phyloP scores from a whole-genome alignment of 2,888 invertebrate genomes.

The Meliscaeva auricollis region DNA sequence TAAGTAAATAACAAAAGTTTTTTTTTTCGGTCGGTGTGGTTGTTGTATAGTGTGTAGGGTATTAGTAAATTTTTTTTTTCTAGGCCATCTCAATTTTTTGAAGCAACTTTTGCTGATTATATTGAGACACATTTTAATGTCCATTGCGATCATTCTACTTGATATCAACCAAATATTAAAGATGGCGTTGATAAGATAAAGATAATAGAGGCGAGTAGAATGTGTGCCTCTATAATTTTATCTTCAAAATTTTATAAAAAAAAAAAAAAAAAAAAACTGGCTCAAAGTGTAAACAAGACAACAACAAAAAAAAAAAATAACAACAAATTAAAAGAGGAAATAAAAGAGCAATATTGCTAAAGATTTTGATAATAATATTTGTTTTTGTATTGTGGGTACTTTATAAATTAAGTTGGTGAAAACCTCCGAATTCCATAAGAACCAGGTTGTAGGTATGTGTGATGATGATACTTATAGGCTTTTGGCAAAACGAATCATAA shows the following conservation, averaged over 20 bases:
- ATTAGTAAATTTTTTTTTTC: no score
- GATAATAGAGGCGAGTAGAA: background rate
- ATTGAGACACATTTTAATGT: conserved; percentile 38
- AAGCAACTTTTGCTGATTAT: conserved; percentile 28
- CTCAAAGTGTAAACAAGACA: background rate
- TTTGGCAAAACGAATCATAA: conserved; percentile 27
- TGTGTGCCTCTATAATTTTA: background rate
- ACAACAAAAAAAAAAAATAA: conserved; percentile 39
- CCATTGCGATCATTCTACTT: conserved; percentile 52
- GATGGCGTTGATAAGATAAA: conserved; percentile 71
- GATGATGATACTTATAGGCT: background rate
- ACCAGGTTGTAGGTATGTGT: background rate
- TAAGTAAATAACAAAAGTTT: conserved; percentile 59
- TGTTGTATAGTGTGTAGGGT: no score
- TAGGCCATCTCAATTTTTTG: conserved; percentile 42
- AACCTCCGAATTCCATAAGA: conserved; percentile 15
- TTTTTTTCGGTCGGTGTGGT: conserved; percentile 12
- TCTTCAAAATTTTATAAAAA: background rate
- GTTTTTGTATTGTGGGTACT: background rate
- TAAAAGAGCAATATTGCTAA: background rate
- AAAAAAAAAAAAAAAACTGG: background rate
- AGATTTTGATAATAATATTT: conserved; percentile 5
- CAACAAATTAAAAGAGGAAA: conserved; percentile 32
- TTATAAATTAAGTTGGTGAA: background rate
- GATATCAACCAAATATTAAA: conserved; percentile 57